Percentiles rank a stretch among this genome's conserved stretches.
Evolutionary conservation across 2,797 vertebrate genomes (phyloP).

Genomic region (Spondyliosoma cantharus): DNA sequence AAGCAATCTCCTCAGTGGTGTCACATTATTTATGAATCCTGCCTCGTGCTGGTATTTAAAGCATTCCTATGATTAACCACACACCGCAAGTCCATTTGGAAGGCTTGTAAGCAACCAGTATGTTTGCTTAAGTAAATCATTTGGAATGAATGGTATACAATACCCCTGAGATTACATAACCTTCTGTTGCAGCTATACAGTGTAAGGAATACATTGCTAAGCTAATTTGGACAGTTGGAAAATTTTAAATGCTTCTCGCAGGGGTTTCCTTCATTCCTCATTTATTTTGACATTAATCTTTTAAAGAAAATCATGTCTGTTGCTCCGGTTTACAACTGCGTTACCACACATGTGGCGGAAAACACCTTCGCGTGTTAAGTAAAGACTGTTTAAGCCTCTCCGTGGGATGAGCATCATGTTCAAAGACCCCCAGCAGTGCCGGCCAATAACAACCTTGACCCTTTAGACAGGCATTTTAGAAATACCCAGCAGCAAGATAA

Average conservation of each 20-base stretch:
- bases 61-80: constrained; percentile 54
- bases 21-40: constrained; percentile 67
- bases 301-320: background rate
- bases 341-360: background rate
- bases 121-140: constrained; percentile 58
- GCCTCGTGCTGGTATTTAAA: constrained; percentile 55
- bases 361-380: background rate
- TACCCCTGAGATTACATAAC: constrained; percentile 32
- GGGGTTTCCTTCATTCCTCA: background rate
- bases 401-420: constrained; percentile 18
- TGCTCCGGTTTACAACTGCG: background rate
- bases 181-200: constrained; percentile 2
- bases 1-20: constrained; percentile 57
- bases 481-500: constrained; percentile 43
- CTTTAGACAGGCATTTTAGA: constrained; percentile 5
- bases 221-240: background rate
- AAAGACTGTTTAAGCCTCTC: constrained; percentile 8
- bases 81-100: constrained; percentile 27
- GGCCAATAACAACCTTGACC: constrained; percentile 12
- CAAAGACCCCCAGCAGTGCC: constrained; percentile 33
- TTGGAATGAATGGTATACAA: constrained; percentile 42
- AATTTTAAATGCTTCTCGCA: background rate
- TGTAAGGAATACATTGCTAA: background rate
- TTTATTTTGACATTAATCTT: background rate
- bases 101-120: constrained; percentile 38